Evolutionary conservation across 2,113 vertebrate species (phyloP), one percentile per base, ranked within the genome.

Genomic region (Verasper variegatus): DNA sequence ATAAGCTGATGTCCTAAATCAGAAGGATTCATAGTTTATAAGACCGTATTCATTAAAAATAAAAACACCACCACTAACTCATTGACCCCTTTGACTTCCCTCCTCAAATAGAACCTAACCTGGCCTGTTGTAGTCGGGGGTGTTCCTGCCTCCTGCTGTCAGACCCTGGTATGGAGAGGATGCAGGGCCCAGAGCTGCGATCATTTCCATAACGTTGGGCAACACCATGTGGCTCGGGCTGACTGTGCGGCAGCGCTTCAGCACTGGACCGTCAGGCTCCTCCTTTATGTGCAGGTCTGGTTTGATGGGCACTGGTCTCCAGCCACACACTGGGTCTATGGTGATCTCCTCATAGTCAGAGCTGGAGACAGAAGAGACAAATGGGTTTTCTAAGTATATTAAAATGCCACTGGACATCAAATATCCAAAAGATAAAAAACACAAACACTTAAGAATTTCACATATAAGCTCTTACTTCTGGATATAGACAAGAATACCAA

Each of bases 161-260:
- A 97, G 52, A 1, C 92, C 87, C 0, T 94, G 78, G 82, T 97
- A 97, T 2, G 96, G 97, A 0, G 93, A 83, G 0, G 96, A 94
- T 7, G 94, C 90, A 0, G 97, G 97, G 10, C 97, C 97, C 87
- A 99, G 92, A 0, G 97, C 95, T 0, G 96, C 97, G 0, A 99
- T 97, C 96, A 98, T 97, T 89, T 99, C 97, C 97, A 99, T 97
- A 79, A 99, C 97, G 4, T 94, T 97, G 40, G 97, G 97, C 92
- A 99, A 89, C 78, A 98, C 96, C 96, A 97, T 97, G 73, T 96
- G 96, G 0, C 96, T 94, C 2, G 97, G 97, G 88, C 97, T 99
- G 89, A 98, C 94, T 0, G 97, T 97, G 40, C 97, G 96, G 86
- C 97, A 98, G 74, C 97, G 96, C 68, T 99, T 99, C 82, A 97